Evolutionary conservation across 1,140 invertebrate species (phyloP), one percentile per base, ranked within the genome.

Genomic region (Trichonephila inaurata): DNA sequence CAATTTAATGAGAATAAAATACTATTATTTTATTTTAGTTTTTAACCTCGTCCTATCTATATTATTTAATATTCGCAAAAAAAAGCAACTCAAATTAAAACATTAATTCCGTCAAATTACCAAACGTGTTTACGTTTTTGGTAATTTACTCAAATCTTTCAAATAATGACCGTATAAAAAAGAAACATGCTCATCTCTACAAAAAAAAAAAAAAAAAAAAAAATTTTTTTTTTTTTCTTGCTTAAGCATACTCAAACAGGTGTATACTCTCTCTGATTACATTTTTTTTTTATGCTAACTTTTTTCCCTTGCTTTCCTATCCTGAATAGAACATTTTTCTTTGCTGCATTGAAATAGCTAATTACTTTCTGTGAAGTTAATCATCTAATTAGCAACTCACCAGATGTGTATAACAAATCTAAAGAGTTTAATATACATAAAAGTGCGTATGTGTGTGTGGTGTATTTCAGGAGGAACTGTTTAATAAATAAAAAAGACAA

Each of bases 371-470:
- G 19, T 69, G 66, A 69, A 69, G 66, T 69, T 69, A 69, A 69
- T 69, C 66, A 69, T 69, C 66, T 69, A 69, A 69, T 69, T 69
- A 69, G 66, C 66, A 69, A 69, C 66, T 69, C 66, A 24, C 66
- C 66, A 69, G 66, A 69, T 69, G 66, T 69, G 66, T 69, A 24
- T 69, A 69, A 69, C 66, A 69, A 69, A 69, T 24, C 19, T 21
- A 69, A 66, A n/a, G n/a, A 21, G n/a, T 69, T 69, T 8, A 69
- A 69, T 24, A 69, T 24, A 24, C n/a, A 69, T 24, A 69, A 69
- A 24, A 24, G 66, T 1, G 33, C 33, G 33, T 40, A 40, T 40
- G 2, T 40, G 33, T 40, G 33, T 40, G 33, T 69, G 66, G 66
- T 24, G n/a, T 69, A 69, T 28, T 69, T 69, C 66, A 24, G 66